Percentiles rank a stretch among this genome's conserved stretches.
phyloP scores from a whole-genome alignment of 2,113 vertebrate genomes.

The Mustela lutreola region DNA sequence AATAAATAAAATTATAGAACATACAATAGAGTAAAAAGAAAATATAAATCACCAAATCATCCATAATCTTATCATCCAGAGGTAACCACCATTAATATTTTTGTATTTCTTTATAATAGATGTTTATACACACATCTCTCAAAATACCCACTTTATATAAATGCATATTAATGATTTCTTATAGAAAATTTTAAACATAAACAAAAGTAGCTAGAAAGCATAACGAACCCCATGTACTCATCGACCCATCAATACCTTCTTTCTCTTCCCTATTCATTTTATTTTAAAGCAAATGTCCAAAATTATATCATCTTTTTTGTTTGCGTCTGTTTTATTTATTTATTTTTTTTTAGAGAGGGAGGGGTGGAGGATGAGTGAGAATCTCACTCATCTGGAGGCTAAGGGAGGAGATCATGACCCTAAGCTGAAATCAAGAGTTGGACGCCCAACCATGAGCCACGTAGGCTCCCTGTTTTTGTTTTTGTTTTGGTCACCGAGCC shows the following conservation, averaged over 20 bases:
- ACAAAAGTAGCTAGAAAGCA: background rate
- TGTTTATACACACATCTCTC: background rate
- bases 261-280: background rate
- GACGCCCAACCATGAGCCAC: background rate
- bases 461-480: background rate
- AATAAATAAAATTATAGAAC: background rate
- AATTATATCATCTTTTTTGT: background rate
- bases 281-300: conserved; percentile 53
- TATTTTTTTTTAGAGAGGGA: background rate
- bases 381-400: background rate
- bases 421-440: background rate
- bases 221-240: background rate
- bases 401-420: background rate
- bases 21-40: conserved; percentile 16
- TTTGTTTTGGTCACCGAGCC: background rate
- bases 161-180: conserved; percentile 5
- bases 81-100: background rate
- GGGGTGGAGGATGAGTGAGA: background rate
- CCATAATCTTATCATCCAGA: conserved; percentile 21
- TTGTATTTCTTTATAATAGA: background rate
- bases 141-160: background rate
- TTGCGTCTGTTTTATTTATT: background rate
- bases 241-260: background rate
- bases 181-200: conserved; percentile 48
- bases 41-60: conserved; percentile 10